Evolutionary conservation across 1,140 invertebrate genomes (phyloP).

Genomic region (Aphaenogaster ashmeadi): DNA sequence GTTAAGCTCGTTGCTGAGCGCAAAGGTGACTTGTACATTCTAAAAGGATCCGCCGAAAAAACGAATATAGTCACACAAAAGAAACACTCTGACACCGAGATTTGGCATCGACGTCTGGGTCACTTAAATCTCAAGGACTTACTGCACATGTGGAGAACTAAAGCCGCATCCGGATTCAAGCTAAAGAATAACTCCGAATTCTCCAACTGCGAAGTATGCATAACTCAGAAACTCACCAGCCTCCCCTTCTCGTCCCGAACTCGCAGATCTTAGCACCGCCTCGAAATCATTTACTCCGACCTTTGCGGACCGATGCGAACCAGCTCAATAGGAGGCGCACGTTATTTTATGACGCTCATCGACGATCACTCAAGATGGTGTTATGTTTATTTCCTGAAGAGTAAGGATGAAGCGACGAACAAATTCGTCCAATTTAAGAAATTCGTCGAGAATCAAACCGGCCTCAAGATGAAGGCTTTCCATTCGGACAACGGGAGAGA

Average conservation of each 20-base stretch:
- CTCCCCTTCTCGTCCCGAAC: not conserved
- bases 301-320: constrained; percentile 20
- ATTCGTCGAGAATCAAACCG: not conserved
- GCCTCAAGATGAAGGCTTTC: not conserved
- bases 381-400: constrained; percentile 26
- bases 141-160: not conserved
- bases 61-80: not conserved
- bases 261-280: not conserved
- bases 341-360: constrained; percentile 16
- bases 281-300: not conserved
- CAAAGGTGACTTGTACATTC: not conserved
- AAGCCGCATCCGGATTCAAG: not conserved
- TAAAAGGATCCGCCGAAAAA: not conserved
- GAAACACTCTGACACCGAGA: not conserved
- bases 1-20: not conserved
- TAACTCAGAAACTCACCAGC: not conserved
- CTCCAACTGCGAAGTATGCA: constrained; percentile 1
- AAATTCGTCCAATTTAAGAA: constrained; percentile 32
- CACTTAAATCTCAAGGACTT: not conserved
- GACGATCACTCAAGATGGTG: constrained; percentile 14
- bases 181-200: not conserved
- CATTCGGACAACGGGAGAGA: constrained; percentile 63
- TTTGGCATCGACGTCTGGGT: not conserved
- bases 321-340: not conserved
- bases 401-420: not conserved